These are phyloP conservation scores for Teleiodes luculella DNA, from an alignment of 2,888 invertebrate genomes.

Conservation along the genomic window DNA sequence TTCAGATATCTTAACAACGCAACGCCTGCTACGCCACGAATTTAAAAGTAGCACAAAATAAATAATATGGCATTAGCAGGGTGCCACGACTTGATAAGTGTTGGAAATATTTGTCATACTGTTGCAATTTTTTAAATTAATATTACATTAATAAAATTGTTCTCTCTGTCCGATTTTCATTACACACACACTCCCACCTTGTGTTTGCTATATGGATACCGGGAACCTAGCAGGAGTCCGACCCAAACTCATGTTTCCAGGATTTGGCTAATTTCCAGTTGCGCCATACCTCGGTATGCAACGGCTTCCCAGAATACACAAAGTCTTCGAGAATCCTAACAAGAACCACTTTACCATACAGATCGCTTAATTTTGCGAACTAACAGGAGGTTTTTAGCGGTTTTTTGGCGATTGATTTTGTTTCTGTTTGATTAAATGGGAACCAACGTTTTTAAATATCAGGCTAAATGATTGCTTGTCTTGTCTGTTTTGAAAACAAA, in stretches of 20 bases:
- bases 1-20: no score
- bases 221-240: not conserved
- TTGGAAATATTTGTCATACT: no score
- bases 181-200: not conserved
- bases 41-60: no score
- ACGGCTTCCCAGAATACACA: not conserved
- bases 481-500: no score
- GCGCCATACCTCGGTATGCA: not conserved
- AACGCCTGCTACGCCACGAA: no score
- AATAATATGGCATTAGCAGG: no score
- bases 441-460: not conserved
- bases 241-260: not conserved
- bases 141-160: no score
- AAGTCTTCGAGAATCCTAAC: not conserved
- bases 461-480: no score
- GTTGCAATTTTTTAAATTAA: no score
- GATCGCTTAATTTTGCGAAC: conserved; percentile 15
- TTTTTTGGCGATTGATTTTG: not conserved
- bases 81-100: no score
- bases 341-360: conserved; percentile 4
- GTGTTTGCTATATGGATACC: not conserved
- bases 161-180: no score
- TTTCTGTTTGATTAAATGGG: not conserved
- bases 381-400: conserved; percentile 19
- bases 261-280: not conserved